Base-by-base conservation (phyloP, 92 coral and sea anemone species). In the Isaurus tuberculatus region DNA sequence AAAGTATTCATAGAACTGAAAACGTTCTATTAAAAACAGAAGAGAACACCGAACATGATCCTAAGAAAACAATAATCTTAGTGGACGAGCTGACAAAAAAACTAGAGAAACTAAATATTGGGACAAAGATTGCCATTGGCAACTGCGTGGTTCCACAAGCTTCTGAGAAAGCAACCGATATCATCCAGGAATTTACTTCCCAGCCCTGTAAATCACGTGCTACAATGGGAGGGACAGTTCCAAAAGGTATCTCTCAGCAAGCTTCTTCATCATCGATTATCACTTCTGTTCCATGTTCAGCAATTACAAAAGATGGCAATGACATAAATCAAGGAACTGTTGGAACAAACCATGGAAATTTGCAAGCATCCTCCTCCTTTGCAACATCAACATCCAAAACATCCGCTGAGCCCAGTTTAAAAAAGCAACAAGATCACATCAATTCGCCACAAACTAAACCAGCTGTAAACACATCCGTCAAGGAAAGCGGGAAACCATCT, bases 81-180 rank as follows among this genome's bases (percentile, higher is more conserved):
- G 17, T 70, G 7, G 74, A 70, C 9, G 48, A 70, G 14, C 22
- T 70, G 16, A 30, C 74, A 22, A 22, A 42, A 43, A 70, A 11
- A 36, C 31, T 70, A 26, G 74, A 42, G 31, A 70, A 36, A n/a
- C 31, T 70, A n/a, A 42, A 70, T 19, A 70, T 70, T 37, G 6
- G 23, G 10, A 70, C 51, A 15, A 16, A 26, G 5, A 32, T 70
- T 2, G 19, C 27, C 30, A 9, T 16, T 2, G 30, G 16, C 53
- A 43, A 2, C 14, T 4, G n/a, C n/a, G 16, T 72, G 1, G 25
- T 10, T 0, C 31, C 34, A 4, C 69, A 36, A 20, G 34, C 14
- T 33, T 26, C 70, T 77, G 31, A 31, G 2, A 22, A 27, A 20
- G 25, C 16, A 15, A 77, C 7, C 36, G 31, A 3, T 27, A 37